These are phyloP conservation scores for Hippocampus abdominalis DNA, from an alignment of 2,113 vertebrate genomes.

Conservation along the genomic window DNA sequence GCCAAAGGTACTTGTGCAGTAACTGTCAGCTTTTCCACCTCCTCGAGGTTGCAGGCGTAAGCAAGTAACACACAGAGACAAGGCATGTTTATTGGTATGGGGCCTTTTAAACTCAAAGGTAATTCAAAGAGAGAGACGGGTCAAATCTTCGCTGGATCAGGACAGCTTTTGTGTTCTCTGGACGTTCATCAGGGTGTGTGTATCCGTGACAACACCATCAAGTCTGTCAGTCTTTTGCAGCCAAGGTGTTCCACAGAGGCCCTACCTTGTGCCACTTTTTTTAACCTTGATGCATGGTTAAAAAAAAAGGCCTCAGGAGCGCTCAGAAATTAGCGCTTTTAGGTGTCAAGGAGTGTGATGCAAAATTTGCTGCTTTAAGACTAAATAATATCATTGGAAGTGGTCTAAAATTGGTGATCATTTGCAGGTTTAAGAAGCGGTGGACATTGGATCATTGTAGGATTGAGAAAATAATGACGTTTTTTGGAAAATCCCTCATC, in stretches of 20 bases:
- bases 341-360: constrained; percentile 37
- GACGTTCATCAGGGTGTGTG: constrained; percentile 17
- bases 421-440: not conserved
- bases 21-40: not conserved
- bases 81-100: constrained; percentile 25
- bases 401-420: not conserved
- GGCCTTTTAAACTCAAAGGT: constrained; percentile 42
- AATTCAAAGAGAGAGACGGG: constrained; percentile 34
- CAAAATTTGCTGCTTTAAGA: constrained; percentile 33
- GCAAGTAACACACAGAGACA: constrained; percentile 3
- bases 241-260: constrained; percentile 29
- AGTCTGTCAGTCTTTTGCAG: constrained; percentile 22
- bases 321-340: constrained; percentile 40
- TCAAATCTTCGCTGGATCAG: constrained; percentile 22
- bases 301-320: constrained; percentile 23
- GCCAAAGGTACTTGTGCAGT: constrained; percentile 5
- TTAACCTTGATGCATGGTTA: constrained; percentile 34
- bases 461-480: not conserved
- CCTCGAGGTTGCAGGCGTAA: not conserved
- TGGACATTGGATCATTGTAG: not conserved
- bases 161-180: constrained; percentile 20
- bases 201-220: constrained; percentile 23
- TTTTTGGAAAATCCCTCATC: not conserved
- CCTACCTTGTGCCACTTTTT: constrained; percentile 35
- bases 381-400: constrained; percentile 13